These are phyloP conservation scores for Physocephala rufipes DNA, from an alignment of 2,888 invertebrate species.

Conservation along the genomic window DNA sequence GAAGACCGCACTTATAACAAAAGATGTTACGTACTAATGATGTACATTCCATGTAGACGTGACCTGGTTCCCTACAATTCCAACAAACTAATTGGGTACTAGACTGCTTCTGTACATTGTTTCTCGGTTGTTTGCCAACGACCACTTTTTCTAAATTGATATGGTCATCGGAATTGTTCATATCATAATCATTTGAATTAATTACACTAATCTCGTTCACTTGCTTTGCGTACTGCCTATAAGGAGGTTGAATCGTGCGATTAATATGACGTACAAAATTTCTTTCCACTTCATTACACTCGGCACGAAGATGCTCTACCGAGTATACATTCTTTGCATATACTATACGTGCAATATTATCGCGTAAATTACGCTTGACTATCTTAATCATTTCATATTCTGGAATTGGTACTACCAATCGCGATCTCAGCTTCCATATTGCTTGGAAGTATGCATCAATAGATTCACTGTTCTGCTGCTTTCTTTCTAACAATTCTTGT, in stretches of 20 bases:
- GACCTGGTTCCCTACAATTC: constrained; percentile 1
- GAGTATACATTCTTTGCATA: constrained; percentile 3
- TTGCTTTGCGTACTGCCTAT: too few species aligned
- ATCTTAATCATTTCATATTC: constrained; percentile 24
- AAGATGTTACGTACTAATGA: background rate
- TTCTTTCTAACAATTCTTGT: constrained; percentile 21
- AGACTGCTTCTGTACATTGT: background rate
- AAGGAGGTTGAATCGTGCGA: background rate
- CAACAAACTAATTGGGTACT: background rate
- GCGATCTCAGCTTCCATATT: background rate
- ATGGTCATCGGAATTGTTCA: background rate
- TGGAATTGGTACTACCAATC: background rate
- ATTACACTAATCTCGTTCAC: background rate
- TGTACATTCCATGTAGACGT: background rate
- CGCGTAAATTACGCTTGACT: constrained; percentile 10
- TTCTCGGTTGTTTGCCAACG: background rate
- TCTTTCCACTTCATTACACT: constrained; percentile 26
- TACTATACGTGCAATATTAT: background rate
- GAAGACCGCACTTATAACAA: background rate
- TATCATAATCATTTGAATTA: background rate
- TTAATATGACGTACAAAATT: background rate
- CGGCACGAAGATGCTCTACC: constrained; percentile 28
- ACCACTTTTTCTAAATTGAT: background rate
- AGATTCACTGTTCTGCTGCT: constrained; percentile 1
- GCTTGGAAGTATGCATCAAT: constrained; percentile 15